These are phyloP conservation scores for Lepidocyrtoides sp. DNA, from an alignment of 2,888 invertebrate genomes.

Conservation along the genomic window DNA sequence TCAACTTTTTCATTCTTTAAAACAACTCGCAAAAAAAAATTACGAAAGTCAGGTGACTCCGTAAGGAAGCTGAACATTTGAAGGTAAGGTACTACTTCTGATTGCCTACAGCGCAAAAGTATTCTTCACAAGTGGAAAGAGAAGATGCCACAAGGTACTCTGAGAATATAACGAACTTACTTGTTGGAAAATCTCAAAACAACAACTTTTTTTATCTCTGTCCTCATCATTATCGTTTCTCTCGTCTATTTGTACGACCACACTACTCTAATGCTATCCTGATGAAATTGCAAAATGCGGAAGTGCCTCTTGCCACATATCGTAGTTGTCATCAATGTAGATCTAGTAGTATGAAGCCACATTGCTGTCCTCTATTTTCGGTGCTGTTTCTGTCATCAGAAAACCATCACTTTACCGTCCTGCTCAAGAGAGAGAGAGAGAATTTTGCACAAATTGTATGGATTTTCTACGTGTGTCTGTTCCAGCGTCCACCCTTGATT, in stretches of 20 bases:
- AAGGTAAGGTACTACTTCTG: slow-evolving; percentile 1
- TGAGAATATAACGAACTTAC: slow-evolving; percentile 17
- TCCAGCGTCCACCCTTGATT: too few relatives aligned
- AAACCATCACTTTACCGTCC: too few relatives aligned
- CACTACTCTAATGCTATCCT: background rate
- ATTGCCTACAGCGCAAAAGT: slow-evolving; percentile 22
- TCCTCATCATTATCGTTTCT: background rate
- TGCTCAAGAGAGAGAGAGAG: too few relatives aligned
- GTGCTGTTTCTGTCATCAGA: too few relatives aligned
- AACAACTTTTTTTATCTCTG: background rate
- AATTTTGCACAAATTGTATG: too few relatives aligned
- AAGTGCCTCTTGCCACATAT: slow-evolving; percentile 20
- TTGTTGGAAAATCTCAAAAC: slow-evolving; percentile 2
- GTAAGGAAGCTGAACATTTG: slow-evolving; percentile 36
- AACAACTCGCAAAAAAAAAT: background rate
- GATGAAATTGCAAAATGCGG: background rate
- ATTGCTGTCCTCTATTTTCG: too few relatives aligned
- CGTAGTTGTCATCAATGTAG: background rate
- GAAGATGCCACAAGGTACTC: background rate
- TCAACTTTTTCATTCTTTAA: slow-evolving; percentile 40
- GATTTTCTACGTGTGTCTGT: too few relatives aligned
- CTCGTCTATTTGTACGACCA: background rate
- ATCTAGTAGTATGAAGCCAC: too few relatives aligned
- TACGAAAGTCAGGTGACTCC: slow-evolving; percentile 53
- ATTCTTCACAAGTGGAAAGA: background rate